phyloP scores from a whole-genome alignment of 2,113 vertebrate genomes.

The Ascaphus truei region DNA sequence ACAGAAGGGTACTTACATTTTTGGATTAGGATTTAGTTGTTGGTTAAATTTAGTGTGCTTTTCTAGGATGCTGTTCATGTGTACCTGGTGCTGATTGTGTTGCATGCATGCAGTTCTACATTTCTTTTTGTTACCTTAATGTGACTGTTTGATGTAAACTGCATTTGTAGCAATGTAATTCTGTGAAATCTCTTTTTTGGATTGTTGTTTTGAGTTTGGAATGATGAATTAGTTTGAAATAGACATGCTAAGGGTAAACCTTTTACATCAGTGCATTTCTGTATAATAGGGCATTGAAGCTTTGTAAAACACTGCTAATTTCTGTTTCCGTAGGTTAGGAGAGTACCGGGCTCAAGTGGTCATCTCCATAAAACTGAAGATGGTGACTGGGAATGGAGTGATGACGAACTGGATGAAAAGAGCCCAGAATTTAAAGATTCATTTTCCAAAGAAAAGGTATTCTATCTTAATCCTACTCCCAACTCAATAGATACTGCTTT shows the following conservation, averaged over 20 bases:
- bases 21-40: constrained; percentile 17
- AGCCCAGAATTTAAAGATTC: constrained; percentile 91
- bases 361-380: constrained; percentile 97
- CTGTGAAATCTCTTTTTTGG: not conserved
- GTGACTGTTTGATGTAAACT: not conserved
- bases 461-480: not conserved
- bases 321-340: constrained; percentile 74
- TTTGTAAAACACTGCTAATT: not conserved
- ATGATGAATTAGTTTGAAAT: not conserved
- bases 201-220: not conserved
- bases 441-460: constrained; percentile 87
- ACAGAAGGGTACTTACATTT: constrained; percentile 48
- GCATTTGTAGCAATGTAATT: not conserved
- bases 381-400: constrained; percentile 98
- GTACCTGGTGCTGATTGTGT: not conserved
- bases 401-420: constrained; percentile 91
- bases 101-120: constrained; percentile 2
- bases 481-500: not conserved
- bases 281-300: not conserved
- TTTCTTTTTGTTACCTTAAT: not conserved
- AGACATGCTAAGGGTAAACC: not conserved
- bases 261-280: no score
- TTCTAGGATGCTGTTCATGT: not conserved
- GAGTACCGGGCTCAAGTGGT: constrained; percentile 93
- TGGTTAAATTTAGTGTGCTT: constrained; percentile 2